These are phyloP conservation scores for Cardiocondyla obscurior DNA, from an alignment of 1,140 invertebrate species.

Conservation along the genomic window DNA sequence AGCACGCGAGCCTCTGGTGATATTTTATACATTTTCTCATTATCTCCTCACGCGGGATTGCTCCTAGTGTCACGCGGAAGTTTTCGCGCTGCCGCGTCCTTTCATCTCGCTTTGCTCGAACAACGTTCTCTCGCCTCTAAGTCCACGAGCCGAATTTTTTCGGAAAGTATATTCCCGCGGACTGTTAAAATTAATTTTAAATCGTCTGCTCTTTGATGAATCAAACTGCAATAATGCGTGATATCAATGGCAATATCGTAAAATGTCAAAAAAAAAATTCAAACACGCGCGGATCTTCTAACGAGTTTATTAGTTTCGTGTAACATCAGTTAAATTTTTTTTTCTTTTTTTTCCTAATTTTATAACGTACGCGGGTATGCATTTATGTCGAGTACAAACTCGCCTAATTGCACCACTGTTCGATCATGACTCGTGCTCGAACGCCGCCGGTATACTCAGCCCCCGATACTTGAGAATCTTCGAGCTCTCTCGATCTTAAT, in stretches of 20 bases:
- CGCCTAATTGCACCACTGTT: background rate
- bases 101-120: background rate
- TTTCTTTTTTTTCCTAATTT: background rate
- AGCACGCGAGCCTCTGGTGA: background rate
- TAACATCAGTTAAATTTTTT: background rate
- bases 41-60: background rate
- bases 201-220: background rate
- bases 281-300: background rate
- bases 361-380: background rate
- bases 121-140: background rate
- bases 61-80: background rate
- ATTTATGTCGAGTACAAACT: background rate
- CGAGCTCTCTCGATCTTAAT: conserved; percentile 29
- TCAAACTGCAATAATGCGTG: background rate
- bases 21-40: conserved; percentile 19
- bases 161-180: background rate
- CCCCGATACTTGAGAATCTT: conserved; percentile 30
- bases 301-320: background rate
- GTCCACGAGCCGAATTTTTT: background rate
- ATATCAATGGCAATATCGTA: background rate
- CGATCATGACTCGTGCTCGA: conserved; percentile 3
- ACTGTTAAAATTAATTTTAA: background rate
- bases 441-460: background rate
- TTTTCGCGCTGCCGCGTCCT: background rate
- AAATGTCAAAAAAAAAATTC: background rate